Evolutionary conservation across 2,888 invertebrate genomes (phyloP), one percentile per base, ranked within the genome.

Genomic region (Patella ulyssiponensis): DNA sequence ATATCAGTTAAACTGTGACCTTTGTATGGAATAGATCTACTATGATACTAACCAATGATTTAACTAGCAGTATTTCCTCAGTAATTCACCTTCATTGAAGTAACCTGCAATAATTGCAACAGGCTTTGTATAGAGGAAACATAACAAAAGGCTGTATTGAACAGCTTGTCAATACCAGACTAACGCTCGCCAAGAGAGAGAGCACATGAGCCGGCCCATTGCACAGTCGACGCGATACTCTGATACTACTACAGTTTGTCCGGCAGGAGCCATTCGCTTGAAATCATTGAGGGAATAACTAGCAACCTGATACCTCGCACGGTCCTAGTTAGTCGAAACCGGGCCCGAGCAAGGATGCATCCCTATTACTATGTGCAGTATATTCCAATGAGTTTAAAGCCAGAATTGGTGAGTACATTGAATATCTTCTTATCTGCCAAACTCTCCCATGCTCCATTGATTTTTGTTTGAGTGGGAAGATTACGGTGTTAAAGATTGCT

Each of bases 321-420:
- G 64, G 23, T 64, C 23, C 14, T 64, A 64, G 20, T 64, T 23
- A 64, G 23, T 64, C 64, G 64, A 11, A 64, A 23, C 23, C 64
- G 64, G 23, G 64, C 64, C 77, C 77, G 81, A 72, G 85, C 85
- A 74, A 88, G 88, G 83, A 89, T 89, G 89, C 89, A 89, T 85
- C 89, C 89, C 27, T 88, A 88, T 83, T 88, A 87, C 78, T 88
- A 87, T 80, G 88, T 88, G 69, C 89, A 88, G 84, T 89, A 89
- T 80, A 86, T 89, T 80, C 89, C 89, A 52, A 81, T 89, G 77
- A 81, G 86, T 75, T 80, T 88, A 69, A 89, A 88, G 77, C 86
- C 86, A 77, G 87, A 86, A 72, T 77, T 87, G 87, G 88, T 88
- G 85, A 77, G 86, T 84, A 52, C n/a, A 23, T 64, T 23, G 64